phyloP scores from a whole-genome alignment of 64 coral and sea anemone species.

The Cladopsammia gracilis region DNA sequence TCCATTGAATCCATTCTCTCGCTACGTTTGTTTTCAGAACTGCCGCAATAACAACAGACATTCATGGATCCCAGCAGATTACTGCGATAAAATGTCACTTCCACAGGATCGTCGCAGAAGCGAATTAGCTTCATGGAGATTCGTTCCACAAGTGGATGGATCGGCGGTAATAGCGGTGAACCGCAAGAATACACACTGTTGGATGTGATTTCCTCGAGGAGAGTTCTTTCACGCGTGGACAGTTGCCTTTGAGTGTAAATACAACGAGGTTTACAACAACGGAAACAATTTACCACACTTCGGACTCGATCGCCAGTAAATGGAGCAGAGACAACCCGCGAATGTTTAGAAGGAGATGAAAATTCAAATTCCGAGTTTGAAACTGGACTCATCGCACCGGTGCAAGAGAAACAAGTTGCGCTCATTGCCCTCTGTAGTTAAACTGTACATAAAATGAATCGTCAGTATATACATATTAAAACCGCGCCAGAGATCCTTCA shows the following conservation, averaged over 20 bases:
- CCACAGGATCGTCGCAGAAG: not conserved
- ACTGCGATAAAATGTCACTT: slow-evolving; percentile 2
- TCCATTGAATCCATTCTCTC: not conserved
- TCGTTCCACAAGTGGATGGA: not conserved
- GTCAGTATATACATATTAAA: not conserved
- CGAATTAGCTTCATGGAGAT: slow-evolving; percentile 10
- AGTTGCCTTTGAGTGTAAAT: slow-evolving; percentile 19
- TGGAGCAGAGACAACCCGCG: not conserved
- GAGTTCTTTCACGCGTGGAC: not conserved
- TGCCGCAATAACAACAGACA: slow-evolving; percentile 2
- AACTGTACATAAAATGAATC: not conserved
- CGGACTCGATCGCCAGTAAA: slow-evolving; percentile 31
- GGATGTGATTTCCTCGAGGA: not conserved
- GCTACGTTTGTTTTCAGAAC: not conserved
- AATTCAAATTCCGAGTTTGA: not conserved
- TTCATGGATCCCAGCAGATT: not conserved
- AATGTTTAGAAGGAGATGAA: not conserved
- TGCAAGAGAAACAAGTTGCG: not conserved
- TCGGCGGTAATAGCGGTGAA: not conserved
- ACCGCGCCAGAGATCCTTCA: too few species aligned
- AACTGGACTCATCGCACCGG: not conserved
- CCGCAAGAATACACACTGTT: slow-evolving; percentile 32
- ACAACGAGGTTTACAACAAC: slow-evolving; percentile 17
- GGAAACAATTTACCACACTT: slow-evolving; percentile 4
- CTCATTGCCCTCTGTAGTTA: not conserved